Evolutionary conservation across 2,888 invertebrate genomes (phyloP).

Genomic region (Lasius platythorax): DNA sequence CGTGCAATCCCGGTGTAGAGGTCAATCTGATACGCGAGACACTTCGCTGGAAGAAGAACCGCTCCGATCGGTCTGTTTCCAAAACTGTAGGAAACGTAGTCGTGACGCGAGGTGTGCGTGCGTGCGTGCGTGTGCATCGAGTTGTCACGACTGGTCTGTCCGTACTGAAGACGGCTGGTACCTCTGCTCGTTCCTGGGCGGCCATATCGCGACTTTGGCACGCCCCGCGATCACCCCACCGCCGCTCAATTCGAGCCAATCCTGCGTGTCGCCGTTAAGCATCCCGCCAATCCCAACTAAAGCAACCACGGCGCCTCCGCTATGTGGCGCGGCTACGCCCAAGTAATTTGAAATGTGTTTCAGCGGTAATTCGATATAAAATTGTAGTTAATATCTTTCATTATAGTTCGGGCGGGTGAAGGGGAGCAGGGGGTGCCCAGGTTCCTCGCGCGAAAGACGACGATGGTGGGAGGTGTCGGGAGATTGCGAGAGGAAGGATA

Average conservation of each 20-base stretch:
- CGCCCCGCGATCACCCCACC: conserved; percentile 80
- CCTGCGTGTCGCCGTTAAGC: conserved; percentile 66
- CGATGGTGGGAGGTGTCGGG: conserved; percentile 44
- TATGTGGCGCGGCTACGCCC: conserved; percentile 81
- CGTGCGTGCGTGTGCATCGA: conserved; percentile 73
- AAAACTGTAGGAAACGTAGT: conserved; percentile 15
- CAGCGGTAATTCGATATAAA: conserved; percentile 86
- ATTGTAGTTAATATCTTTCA: conserved; percentile 86
- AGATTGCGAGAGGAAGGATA: conserved; percentile 7
- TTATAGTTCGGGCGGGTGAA: conserved; percentile 78
- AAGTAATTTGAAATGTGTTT: conserved; percentile 85
- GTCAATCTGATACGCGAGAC: conserved; percentile 4
- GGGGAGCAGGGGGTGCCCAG: conserved; percentile 50
- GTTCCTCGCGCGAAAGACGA: conserved; percentile 50
- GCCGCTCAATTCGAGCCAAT: conserved; percentile 70
- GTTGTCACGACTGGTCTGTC: conserved; percentile 81
- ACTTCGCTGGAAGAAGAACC: conserved; percentile 2
- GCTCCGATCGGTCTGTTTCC: conserved; percentile 9
- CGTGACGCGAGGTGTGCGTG: conserved; percentile 62
- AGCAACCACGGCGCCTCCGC: conserved; percentile 70
- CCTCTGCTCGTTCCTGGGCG: conserved; percentile 77
- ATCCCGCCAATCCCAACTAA: conserved; percentile 64
- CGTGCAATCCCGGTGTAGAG: neutral
- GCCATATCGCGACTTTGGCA: conserved; percentile 81
- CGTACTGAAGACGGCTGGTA: conserved; percentile 68